These are phyloP conservation scores for Antechinus stuartii DNA, from an alignment of 2,113 vertebrate genomes.

Conservation along the genomic window DNA sequence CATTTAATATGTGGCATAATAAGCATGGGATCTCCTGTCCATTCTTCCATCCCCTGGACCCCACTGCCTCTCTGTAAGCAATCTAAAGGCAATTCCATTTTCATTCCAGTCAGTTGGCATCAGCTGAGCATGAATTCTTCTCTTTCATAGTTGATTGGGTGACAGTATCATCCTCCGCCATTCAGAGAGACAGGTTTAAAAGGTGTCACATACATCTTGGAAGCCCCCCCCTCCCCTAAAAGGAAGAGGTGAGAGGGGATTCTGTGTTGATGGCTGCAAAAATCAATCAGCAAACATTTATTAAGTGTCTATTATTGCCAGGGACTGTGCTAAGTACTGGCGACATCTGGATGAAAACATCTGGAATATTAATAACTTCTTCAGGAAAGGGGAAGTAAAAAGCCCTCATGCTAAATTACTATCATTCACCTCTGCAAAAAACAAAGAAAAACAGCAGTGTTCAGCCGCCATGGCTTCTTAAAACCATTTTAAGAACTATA, in stretches of 20 bases:
- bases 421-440: constrained; percentile 18
- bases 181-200: neutral
- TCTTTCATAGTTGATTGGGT: constrained; percentile 32
- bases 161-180: neutral
- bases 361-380: neutral
- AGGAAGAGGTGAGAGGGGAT: constrained; percentile 24
- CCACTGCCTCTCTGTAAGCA: constrained; percentile 9
- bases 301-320: neutral
- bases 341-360: neutral
- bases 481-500: constrained; percentile 1
- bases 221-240: constrained; percentile 6
- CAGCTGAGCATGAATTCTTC: constrained; percentile 56
- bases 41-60: neutral
- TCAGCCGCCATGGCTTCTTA: neutral
- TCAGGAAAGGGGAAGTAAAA: constrained; percentile 9
- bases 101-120: constrained; percentile 46
- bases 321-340: neutral
- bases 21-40: neutral
- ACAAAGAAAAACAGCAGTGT: constrained; percentile 21
- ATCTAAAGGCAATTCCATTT: constrained; percentile 3
- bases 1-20: neutral
- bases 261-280: neutral
- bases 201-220: constrained; percentile 31
- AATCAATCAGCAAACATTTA: neutral
- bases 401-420: neutral